These are phyloP conservation scores for Philopotamus ludificatus DNA, from an alignment of 1,140 invertebrate species.

Conservation along the genomic window DNA sequence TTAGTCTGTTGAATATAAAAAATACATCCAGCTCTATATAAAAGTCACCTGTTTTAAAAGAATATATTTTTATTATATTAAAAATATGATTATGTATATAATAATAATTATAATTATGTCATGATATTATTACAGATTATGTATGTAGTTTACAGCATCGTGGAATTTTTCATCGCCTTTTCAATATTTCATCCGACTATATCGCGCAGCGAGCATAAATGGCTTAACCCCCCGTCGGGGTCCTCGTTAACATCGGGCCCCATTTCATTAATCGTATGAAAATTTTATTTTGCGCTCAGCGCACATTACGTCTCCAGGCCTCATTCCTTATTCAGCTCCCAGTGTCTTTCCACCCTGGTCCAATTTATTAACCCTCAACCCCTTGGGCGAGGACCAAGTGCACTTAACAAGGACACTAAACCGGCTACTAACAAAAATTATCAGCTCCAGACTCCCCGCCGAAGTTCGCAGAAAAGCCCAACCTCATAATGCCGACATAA, in stretches of 20 bases:
- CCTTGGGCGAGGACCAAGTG: slow-evolving; percentile 12
- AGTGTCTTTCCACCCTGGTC: slow-evolving; percentile 21
- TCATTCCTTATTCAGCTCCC: slow-evolving; percentile 35
- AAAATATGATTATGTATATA: too few relatives aligned
- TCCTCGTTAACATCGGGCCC: slow-evolving; percentile 24
- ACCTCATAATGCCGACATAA: slow-evolving; percentile 23
- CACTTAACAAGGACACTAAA: slow-evolving; percentile 36
- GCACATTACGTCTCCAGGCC: slow-evolving; percentile 26
- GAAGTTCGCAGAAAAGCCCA: slow-evolving; percentile 18
- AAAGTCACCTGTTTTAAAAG: too few relatives aligned
- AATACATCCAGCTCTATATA: too few relatives aligned
- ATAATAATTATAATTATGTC: too few relatives aligned
- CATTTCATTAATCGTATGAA: slow-evolving; percentile 38
- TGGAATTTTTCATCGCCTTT: too few relatives aligned
- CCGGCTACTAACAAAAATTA: slow-evolving; percentile 27
- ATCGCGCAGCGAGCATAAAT: neutral
- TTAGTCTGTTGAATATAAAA: too few relatives aligned
- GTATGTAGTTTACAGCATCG: too few relatives aligned
- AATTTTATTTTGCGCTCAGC: slow-evolving; percentile 32
- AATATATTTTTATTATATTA: too few relatives aligned
- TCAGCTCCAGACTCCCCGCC: slow-evolving; percentile 15
- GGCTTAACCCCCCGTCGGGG: neutral
- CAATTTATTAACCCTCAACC: slow-evolving; percentile 25
- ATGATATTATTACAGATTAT: too few relatives aligned
- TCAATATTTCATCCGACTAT: too few relatives aligned